Evolutionary conservation across 2,113 vertebrate genomes (phyloP).

Genomic region (Salvelinus alpinus): DNA sequence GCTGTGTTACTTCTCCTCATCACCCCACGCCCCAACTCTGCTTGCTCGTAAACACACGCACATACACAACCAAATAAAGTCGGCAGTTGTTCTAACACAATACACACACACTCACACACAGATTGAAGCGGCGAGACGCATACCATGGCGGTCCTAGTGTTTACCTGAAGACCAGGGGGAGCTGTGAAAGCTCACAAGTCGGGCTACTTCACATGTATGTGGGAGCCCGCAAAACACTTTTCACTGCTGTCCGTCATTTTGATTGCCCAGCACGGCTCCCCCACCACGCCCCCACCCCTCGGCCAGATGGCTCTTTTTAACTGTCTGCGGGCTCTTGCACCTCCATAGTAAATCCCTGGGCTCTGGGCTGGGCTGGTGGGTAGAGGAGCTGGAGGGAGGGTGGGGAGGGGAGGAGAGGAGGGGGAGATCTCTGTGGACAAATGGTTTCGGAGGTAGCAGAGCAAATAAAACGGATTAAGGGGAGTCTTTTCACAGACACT

Average conservation of each 20-base stretch:
- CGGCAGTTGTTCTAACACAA: slow-evolving; percentile 35
- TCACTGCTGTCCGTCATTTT: slow-evolving; percentile 94
- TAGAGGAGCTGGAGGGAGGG: slow-evolving; percentile 46
- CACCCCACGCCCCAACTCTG: slow-evolving; percentile 30
- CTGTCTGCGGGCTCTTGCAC: slow-evolving; percentile 95
- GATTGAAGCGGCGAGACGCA: slow-evolving; percentile 19
- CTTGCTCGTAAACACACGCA: slow-evolving; percentile 14
- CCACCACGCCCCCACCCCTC: slow-evolving; percentile 65
- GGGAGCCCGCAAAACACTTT: slow-evolving; percentile 96
- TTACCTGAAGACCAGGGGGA: slow-evolving; percentile 87
- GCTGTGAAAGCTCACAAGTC: slow-evolving; percentile 90
- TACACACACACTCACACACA: slow-evolving; percentile 68
- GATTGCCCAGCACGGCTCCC: slow-evolving; percentile 91
- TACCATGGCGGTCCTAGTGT: slow-evolving; percentile 74
- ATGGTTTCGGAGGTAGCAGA: slow-evolving; percentile 85
- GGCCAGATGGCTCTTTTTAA: slow-evolving; percentile 93
- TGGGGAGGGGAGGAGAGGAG: slow-evolving; percentile 4
- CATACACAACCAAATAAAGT: slow-evolving; percentile 33
- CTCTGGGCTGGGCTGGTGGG: slow-evolving; percentile 52
- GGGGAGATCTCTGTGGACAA: slow-evolving; percentile 84
- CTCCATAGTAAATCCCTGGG: slow-evolving; percentile 88
- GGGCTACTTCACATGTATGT: slow-evolving; percentile 95
- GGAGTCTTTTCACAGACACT: slow-evolving; percentile 77
- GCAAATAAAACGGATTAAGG: slow-evolving; percentile 80
- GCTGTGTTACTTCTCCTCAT: slow-evolving; percentile 60